Evolutionary conservation across 2,113 vertebrate genomes (phyloP).

Genomic region (Protobothrops mucrosquamatus): DNA sequence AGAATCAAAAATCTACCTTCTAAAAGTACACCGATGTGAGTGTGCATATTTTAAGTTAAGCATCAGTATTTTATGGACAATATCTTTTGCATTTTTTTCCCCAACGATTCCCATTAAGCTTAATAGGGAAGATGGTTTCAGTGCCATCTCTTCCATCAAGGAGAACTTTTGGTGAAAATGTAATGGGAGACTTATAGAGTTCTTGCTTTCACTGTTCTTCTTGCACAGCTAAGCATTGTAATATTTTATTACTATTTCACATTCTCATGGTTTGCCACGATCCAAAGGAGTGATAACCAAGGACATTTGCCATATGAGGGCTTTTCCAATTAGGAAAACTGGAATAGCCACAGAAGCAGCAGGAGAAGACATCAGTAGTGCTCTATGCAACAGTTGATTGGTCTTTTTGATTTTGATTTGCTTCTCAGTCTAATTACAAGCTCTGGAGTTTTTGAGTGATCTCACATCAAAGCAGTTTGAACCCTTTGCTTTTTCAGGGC

Average conservation of each 20-base stretch:
- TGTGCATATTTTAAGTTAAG: background rate
- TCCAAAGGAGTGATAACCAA: background rate
- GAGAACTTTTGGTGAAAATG: background rate
- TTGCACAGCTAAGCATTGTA: background rate
- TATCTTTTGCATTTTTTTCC: background rate
- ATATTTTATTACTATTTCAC: background rate
- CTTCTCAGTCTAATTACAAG: background rate
- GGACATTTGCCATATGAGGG: background rate
- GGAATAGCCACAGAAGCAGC: background rate
- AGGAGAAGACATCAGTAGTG: background rate
- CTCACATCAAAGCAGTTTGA: background rate
- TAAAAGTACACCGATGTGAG: background rate
- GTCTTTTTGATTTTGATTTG: background rate
- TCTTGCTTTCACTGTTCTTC: background rate
- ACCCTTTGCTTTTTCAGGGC: background rate
- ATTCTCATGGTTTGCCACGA: background rate
- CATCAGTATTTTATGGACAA: background rate
- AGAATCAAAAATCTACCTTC: background rate
- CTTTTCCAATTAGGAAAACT: background rate
- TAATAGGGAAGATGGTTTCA: background rate
- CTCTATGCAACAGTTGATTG: background rate
- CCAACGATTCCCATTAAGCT: background rate
- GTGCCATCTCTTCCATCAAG: background rate
- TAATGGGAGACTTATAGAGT: background rate
- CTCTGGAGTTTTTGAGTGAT: background rate